Base-by-base conservation (phyloP, 2,888 invertebrate genomes). In the Drosophila quinaria region DNA sequence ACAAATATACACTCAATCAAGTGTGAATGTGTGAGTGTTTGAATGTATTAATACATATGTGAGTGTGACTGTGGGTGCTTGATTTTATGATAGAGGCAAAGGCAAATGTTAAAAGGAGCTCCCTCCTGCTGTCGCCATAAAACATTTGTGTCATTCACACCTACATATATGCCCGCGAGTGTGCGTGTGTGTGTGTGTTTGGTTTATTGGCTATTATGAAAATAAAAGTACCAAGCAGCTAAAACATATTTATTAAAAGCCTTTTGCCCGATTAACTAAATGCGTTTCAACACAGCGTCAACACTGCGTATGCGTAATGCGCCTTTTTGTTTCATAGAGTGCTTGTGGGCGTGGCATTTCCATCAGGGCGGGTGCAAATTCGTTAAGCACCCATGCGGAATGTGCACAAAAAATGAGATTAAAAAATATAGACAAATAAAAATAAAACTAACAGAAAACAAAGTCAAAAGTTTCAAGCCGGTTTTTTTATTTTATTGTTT, bases 151-250 rank as follows among this genome's bases (percentile, higher is more conserved):
- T 71, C 71, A 79, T 55, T 67, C 67, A 68, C 42, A 37, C 37
- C 13, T 11, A 59, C 35, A 42, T 39, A 50, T 51, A 19, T 75
- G 35, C 69, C 42, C 51, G 46, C 44, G 41, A 41, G 31, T 56
- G 60, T 51, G 50, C 55, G 58, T 37, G 50, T 62, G 59, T 51
- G 44, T 63, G 60, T 55, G 62, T 70, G 66, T 47, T 63, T 63
- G 67, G 67, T 72, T 83, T 87, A 89, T 89, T 67, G 70, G 72
- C 89, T 81, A 76, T 89, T 85, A 83, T 78, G 73, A 73, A 78
- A 78, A 78, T 63, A 68, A 80, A 83, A 71, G 70, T 67, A 54
- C 58, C 54, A 50, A 80, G 73, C 80, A 62, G 50, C 35, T 25
- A 25, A 62, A 84, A 73, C 80, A 81, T 80, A 75, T 81, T 80